These are phyloP conservation scores for Henricia sp. DNA, from an alignment of 53 echinoderm and acorn worm genomes.

Conservation along the genomic window DNA sequence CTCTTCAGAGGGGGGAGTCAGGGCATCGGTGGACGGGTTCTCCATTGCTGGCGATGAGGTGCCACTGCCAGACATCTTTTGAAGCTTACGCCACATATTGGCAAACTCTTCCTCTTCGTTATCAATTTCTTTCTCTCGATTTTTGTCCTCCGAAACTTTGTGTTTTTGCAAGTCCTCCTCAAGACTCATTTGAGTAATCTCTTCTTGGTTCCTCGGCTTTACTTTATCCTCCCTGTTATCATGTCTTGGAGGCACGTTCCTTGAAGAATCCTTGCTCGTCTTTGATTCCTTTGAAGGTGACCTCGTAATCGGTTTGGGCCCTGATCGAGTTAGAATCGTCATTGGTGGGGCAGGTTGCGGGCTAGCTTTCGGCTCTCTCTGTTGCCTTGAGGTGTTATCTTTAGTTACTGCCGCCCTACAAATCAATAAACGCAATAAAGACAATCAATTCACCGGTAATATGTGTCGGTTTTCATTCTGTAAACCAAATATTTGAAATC, in stretches of 20 bases:
- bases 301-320: conserved; percentile 9
- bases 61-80: conserved; percentile 26
- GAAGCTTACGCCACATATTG: conserved; percentile 78
- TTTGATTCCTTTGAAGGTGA: conserved; percentile 28
- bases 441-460: neutral
- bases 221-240: conserved; percentile 11
- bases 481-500: no score
- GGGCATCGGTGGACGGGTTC: conserved; percentile 12
- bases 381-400: conserved; percentile 1
- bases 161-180: neutral
- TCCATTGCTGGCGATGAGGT: conserved; percentile 52
- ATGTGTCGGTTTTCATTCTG: no score
- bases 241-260: neutral
- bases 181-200: no score
- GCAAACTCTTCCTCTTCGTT: conserved; percentile 75
- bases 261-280: neutral
- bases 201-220: neutral
- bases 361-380: conserved; percentile 4
- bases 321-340: conserved; percentile 34
- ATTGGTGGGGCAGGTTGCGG: conserved; percentile 3
- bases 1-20: conserved; percentile 51
- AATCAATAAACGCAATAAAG: neutral
- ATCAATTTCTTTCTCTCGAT: neutral
- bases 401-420: conserved; percentile 26
- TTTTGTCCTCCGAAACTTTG: no score